Evolutionary conservation across 2,113 vertebrate species (phyloP), one percentile per base, ranked within the genome.

Genomic region (Erinaceus europaeus): DNA sequence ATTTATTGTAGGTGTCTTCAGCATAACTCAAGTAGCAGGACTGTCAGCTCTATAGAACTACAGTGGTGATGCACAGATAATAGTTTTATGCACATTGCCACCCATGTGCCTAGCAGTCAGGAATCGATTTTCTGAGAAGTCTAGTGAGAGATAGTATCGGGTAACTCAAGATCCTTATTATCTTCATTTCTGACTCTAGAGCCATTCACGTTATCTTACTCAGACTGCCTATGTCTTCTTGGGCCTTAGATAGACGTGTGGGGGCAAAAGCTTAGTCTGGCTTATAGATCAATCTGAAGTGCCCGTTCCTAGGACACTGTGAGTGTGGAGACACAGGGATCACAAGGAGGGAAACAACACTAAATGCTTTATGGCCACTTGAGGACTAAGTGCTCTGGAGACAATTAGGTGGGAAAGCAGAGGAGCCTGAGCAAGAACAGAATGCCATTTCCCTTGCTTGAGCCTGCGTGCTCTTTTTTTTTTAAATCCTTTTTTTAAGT

Each of bases 381-480:
- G 62, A 85, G 46, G 52, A 52, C 48, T 76, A 62, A 62, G 81
- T 93, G 59, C 91, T 88, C 38, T 77, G 27, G 40, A 86, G 72
- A 92, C 48, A 72, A 81, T 50, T 83, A 68, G 50, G 78, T 76
- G 81, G 78, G 73, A 68, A 93, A 87, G 48, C 9, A 0, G 67
- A 85, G 75, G n/a, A 86, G 64, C 36, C 80, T 44, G 68, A 84
- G 81, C n/a, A 59, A 69, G 81, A 86, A 82, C 62, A 84, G 67
- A 73, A 15, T 82, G 80, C 84, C 82, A n/a, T n/a, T n/a, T 3
- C 84, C 64, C 89, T 82, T 74, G 29, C 9, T 68, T 83, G 25
- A 57, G 57, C 27, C 14, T 42, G 89, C 87, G 77, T 52, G 55
- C 57, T 27, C 75, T 1, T 44, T n/a, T n/a, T n/a, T n/a, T n/a